Evolutionary conservation across 2,888 invertebrate genomes (phyloP).

Genomic region (Hirtodrosophila cameraria): DNA sequence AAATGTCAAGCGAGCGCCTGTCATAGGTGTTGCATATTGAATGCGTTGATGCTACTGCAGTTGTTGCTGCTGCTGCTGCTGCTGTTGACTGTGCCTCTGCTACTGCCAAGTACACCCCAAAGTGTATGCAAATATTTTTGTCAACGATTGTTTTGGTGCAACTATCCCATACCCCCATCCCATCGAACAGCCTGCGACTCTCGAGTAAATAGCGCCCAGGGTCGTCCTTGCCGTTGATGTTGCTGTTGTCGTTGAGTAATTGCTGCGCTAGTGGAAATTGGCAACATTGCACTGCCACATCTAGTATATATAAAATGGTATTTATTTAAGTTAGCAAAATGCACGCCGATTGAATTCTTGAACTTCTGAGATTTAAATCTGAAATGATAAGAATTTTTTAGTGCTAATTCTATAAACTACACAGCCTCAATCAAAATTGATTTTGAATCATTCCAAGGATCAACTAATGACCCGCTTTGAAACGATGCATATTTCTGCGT

Average conservation of each 20-base stretch:
- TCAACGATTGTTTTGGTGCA: conserved; percentile 58
- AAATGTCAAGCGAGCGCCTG: conserved; percentile 64
- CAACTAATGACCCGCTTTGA: too few species aligned
- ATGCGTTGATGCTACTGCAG: conserved; percentile 42
- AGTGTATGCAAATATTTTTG: conserved; percentile 76
- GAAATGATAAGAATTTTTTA: too few species aligned
- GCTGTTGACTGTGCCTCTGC: conserved; percentile 4
- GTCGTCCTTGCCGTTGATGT: conserved; percentile 28
- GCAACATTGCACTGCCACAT: conserved; percentile 30
- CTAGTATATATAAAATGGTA: conserved; percentile 1
- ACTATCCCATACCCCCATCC: conserved; percentile 25
- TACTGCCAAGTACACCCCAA: conserved; percentile 61
- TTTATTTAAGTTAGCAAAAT: too few species aligned
- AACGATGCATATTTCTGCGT: too few species aligned
- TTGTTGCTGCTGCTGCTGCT: conserved; percentile 4
- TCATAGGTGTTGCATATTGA: conserved; percentile 74
- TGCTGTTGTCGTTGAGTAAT: conserved; percentile 57
- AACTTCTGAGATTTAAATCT: too few species aligned
- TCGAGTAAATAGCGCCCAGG: conserved; percentile 33
- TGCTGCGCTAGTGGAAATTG: conserved; percentile 53
- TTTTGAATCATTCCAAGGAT: too few species aligned
- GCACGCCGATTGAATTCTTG: too few species aligned
- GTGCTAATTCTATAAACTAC: too few species aligned
- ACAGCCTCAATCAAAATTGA: too few species aligned
- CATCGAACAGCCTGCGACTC: conserved; percentile 37